phyloP scores from a whole-genome alignment of 2,888 invertebrate genomes.

The Endotricha flammealis region DNA sequence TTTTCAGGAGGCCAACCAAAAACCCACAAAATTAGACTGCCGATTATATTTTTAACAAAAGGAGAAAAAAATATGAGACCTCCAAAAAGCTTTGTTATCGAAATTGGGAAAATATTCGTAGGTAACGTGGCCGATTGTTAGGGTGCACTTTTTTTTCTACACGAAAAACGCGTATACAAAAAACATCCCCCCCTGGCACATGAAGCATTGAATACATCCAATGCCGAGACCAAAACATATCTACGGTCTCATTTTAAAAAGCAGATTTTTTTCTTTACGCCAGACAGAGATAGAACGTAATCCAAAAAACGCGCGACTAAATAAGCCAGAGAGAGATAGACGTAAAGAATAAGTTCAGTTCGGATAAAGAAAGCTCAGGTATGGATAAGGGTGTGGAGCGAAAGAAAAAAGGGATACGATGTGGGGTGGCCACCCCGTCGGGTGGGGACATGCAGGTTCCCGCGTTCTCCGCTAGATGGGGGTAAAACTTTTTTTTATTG shows the following conservation, averaged over 20 bases:
- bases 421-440: constrained; percentile 62
- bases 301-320: constrained; percentile 27
- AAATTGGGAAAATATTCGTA: constrained; percentile 73
- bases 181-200: constrained; percentile 68
- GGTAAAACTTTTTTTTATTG: constrained; percentile 68
- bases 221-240: constrained; percentile 60
- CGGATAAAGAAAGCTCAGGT: constrained; percentile 78
- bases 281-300: constrained; percentile 38
- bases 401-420: constrained; percentile 75
- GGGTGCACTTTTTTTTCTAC: constrained; percentile 68
- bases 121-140: constrained; percentile 55
- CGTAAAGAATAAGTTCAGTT: constrained; percentile 68
- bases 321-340: constrained; percentile 47
- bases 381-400: constrained; percentile 75
- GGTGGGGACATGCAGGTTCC: constrained; percentile 51
- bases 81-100: constrained; percentile 64
- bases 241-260: constrained; percentile 68
- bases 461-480: constrained; percentile 66
- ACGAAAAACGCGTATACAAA: constrained; percentile 54
- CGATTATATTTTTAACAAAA: constrained; percentile 59
- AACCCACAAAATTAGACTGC: constrained; percentile 53
- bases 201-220: constrained; percentile 70
- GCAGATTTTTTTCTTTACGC: constrained; percentile 71
- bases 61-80: constrained; percentile 23
- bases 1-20: constrained; percentile 40